Evolutionary conservation across 1,140 invertebrate genomes (phyloP).

Genomic region (Drosophila kurseongensis): DNA sequence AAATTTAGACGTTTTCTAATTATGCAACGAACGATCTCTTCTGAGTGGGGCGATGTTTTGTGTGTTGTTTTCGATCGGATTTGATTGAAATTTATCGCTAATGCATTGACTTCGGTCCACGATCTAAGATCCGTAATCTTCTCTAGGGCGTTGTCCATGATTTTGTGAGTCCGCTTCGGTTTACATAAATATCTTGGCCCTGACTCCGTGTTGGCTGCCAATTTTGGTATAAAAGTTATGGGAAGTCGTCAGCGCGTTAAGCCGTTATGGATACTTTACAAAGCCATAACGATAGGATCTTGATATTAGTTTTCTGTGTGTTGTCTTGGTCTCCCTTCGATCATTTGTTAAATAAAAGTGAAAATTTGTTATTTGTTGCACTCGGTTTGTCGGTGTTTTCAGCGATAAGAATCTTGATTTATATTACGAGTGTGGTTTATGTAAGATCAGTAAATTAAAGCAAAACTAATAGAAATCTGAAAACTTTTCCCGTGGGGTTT

Average conservation of each 20-base stretch:
- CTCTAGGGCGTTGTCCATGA: slow-evolving; percentile 46
- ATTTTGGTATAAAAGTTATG: slow-evolving; percentile 52
- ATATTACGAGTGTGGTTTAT: slow-evolving; percentile 39
- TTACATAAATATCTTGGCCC: slow-evolving; percentile 46
- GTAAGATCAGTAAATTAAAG: slow-evolving; percentile 25
- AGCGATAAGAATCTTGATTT: slow-evolving; percentile 65
- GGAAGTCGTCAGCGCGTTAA: slow-evolving; percentile 46
- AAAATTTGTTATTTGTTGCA: slow-evolving; percentile 71
- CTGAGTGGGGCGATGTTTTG: slow-evolving; percentile 51
- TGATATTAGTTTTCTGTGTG: slow-evolving; percentile 9
- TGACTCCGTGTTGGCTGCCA: slow-evolving; percentile 41
- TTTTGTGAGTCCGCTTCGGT: background rate
- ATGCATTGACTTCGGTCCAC: slow-evolving; percentile 57
- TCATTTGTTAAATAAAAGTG: slow-evolving; percentile 75
- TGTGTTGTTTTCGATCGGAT: slow-evolving; percentile 43
- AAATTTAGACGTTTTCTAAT: slow-evolving; percentile 65
- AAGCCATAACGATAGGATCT: slow-evolving; percentile 44
- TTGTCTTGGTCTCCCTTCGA: slow-evolving; percentile 2
- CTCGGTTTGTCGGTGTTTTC: slow-evolving; percentile 24
- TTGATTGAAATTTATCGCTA: slow-evolving; percentile 77
- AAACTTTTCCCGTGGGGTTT: slow-evolving; percentile 2
- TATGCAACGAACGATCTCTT: slow-evolving; percentile 58
- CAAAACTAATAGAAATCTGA: slow-evolving; percentile 13
- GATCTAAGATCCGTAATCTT: slow-evolving; percentile 60
- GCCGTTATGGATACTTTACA: slow-evolving; percentile 53